These are phyloP conservation scores for Porites rus DNA, from an alignment of 92 coral and sea anemone genomes.

Conservation along the genomic window DNA sequence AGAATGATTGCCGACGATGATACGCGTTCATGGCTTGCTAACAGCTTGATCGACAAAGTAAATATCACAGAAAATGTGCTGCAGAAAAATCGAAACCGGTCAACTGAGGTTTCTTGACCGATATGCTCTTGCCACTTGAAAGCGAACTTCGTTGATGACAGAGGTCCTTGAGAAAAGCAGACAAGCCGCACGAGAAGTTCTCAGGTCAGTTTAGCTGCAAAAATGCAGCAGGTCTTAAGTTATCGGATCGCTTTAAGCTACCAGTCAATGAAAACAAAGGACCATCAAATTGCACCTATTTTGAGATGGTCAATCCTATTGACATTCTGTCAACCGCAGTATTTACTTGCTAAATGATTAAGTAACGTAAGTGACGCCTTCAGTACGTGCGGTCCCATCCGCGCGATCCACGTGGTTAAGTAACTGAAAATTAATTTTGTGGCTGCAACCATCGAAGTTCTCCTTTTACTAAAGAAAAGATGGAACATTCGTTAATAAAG, in stretches of 20 bases:
- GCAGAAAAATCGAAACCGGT: not conserved
- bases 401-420: not conserved
- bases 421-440: no score
- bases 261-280: conserved; percentile 26
- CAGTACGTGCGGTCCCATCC: not conserved
- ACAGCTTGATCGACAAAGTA: not conserved
- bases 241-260: conserved; percentile 47
- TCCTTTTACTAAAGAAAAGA: no score
- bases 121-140: conserved; percentile 6
- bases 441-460: no score
- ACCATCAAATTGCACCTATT: conserved; percentile 11
- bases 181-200: not conserved
- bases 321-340: conserved; percentile 33
- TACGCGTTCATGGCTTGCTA: conserved; percentile 19
- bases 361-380: conserved; percentile 31
- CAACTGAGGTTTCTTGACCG: not conserved
- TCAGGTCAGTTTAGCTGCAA: conserved; percentile 1
- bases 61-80: not conserved
- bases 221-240: conserved; percentile 5
- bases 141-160: conserved; percentile 29
- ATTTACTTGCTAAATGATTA: not conserved
- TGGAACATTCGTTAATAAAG: no score
- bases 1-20: conserved; percentile 74
- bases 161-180: conserved; percentile 24
- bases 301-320: conserved; percentile 6